Evolutionary conservation across 2,113 vertebrate species (phyloP), one percentile per base, ranked within the genome.

Genomic region (Telmatochromis sp.): DNA sequence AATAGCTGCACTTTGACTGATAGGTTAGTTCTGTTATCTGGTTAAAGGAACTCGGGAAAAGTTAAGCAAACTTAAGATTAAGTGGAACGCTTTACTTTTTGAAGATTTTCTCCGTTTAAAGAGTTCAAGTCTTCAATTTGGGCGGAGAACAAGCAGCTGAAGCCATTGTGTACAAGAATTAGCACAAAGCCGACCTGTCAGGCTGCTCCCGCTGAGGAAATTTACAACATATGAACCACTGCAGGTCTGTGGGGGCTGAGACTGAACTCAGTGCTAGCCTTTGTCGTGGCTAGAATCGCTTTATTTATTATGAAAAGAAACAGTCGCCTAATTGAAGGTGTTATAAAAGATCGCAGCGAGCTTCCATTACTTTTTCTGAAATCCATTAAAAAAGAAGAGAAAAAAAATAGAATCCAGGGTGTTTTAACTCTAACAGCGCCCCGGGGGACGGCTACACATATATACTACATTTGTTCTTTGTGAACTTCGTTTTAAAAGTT

Each of bases 301-400:
- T 75, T 75, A 47, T 47, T 75, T 75, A 75, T 47, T 47, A 75
- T 31, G 45, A 78, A 78, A 78, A 50, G 45, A 78, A 78, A 78
- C 73, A 50, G 42, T 78, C 10, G 7, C 73, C 0, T 78, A 78
- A 78, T 31, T 78, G 42, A 78, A 78, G 42, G 45, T 0, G 15
- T 50, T 50, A 1, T 78, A 13, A 78, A 78, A 50, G 73, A 50
- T 31, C 26, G 1, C 42, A 51, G 73, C 10, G 26, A 78, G 45
- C 45, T 50, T 50, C 42, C 45, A 78, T 78, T 31, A 50, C 15
- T 50, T 68, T 50, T 50, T 50, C 15, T 50, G 45, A 19, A 78
- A 50, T 78, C 45, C 17, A 51, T 19, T 50, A 31, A 78, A 31
- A 45, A 42, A 68, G 11, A 14, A 40, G 23, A 17, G 7, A 15